Conservation (phyloP, 2,113 vertebrate genomes). For the Neogale vison region DNA sequence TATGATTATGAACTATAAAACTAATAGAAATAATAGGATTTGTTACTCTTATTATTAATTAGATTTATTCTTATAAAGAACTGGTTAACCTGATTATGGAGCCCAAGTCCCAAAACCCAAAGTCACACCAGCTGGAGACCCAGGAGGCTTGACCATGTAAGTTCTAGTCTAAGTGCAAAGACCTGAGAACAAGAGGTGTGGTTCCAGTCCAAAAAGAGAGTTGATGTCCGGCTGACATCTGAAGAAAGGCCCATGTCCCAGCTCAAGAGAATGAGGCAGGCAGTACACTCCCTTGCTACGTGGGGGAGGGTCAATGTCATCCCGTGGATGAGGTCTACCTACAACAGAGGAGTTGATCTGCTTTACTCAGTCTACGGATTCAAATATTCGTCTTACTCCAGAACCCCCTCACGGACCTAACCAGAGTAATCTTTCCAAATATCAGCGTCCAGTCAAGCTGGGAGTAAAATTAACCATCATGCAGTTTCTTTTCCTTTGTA, state of each 20-base stretch:
- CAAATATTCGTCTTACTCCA: no score
- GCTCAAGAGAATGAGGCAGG: no score
- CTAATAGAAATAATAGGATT: background rate
- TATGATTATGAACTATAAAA: background rate
- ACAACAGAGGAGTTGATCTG: background rate
- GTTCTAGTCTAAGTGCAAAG: background rate
- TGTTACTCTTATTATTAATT: background rate
- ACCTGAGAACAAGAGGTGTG: background rate
- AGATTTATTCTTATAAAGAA: background rate
- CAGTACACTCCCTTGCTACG: no score
- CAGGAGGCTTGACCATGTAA: background rate
- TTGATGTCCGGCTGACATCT: background rate
- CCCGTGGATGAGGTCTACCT: background rate
- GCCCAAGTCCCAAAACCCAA: background rate
- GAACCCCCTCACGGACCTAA: background rate
- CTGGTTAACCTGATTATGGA: background rate
- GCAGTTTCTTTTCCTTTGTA: background rate
- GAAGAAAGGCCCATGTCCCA: background rate
- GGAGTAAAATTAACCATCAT: background rate
- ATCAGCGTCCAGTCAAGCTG: background rate
- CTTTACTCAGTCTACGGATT: no score
- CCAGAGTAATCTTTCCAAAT: background rate
- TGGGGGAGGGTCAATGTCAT: no score
- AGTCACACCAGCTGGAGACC: background rate
- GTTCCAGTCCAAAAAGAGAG: background rate